Evolutionary conservation across 2,888 invertebrate species (phyloP).

Genomic region (Drosophila paranaensis): DNA sequence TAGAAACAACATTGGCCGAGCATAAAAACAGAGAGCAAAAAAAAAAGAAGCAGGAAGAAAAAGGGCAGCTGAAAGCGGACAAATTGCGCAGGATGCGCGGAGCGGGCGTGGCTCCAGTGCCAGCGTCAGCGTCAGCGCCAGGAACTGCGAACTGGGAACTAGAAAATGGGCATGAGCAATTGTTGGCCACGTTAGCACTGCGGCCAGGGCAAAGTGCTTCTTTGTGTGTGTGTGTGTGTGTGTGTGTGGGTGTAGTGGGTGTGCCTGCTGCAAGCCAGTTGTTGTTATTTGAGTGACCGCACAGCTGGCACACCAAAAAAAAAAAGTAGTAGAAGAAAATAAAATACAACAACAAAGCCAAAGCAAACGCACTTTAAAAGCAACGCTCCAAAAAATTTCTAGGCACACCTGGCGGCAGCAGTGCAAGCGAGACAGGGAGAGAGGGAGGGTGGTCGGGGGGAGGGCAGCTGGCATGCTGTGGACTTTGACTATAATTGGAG

Average conservation of each 20-base stretch:
- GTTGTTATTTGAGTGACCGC: constrained; percentile 70
- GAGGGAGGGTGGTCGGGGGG: neutral
- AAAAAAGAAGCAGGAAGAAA: neutral
- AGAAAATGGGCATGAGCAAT: constrained; percentile 21
- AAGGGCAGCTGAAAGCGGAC: constrained; percentile 18
- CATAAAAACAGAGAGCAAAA: neutral
- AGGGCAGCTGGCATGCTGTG: constrained; percentile 1
- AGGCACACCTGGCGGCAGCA: constrained; percentile 3
- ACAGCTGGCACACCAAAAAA: constrained; percentile 59
- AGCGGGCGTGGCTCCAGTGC: neutral
- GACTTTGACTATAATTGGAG: constrained; percentile 37
- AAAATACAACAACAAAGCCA: constrained; percentile 12
- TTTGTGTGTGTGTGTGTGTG: constrained; percentile 18
- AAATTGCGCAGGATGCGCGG: constrained; percentile 37
- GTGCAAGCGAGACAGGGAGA: neutral
- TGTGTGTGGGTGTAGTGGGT: constrained; percentile 25
- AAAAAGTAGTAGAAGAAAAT: constrained; percentile 7
- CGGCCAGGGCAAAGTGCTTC: constrained; percentile 48
- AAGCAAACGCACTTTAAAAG: constrained; percentile 36
- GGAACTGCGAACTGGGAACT: constrained; percentile 9
- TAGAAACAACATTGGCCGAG: constrained; percentile 63
- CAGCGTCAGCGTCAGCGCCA: neutral
- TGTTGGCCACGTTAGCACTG: constrained; percentile 22
- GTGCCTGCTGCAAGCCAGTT: constrained; percentile 40
- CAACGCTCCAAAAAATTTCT: constrained; percentile 16